Evolutionary conservation across 1,140 invertebrate genomes (phyloP), one percentile per base, ranked within the genome.

Genomic region (Diorhabda carinulata): DNA sequence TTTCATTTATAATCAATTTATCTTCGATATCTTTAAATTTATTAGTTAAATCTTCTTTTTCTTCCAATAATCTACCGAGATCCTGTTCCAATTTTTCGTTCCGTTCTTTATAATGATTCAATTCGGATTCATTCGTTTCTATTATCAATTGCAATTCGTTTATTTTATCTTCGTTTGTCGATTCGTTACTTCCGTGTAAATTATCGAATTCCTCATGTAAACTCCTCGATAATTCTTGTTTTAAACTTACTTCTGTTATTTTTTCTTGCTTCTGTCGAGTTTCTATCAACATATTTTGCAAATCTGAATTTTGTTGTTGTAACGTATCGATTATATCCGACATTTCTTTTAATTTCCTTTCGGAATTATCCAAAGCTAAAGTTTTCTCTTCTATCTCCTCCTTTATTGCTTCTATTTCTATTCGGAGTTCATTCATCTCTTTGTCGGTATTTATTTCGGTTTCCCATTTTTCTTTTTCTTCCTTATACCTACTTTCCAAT

Each of bases 111-210:
- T 87, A 87, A 67, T 87, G 87, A 0, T 78, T 79, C n/a, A 90
- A 81, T 72, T 92, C 89, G 10, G 83, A 81, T 73, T 92, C 88
- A 58, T 92, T 81, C 63, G 85, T 88, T 78, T 92, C 90, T 58
- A 91, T 88, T 71, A 89, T 89, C 6, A 89, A 83, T 73, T 91
- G 88, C 62, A 88, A 80, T 79, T 92, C 89, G 77, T 91, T 87
- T 40, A 92, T 77, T 80, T 91, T 92, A 3, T 86, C 86, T 64
- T 89, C 81, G 1, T 60, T 67, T 45, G 67, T 57, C 45, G 44
- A 57, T 10, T 70, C 64, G 43, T 47, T 44, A 44, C 61, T 61
- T 65, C 57, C 57, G 64, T 72, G 67, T 42, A 68, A 68, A 58
- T 67, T 66, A 40, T 73, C 66, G 40, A 68, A 61, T 45, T 67